Conservation (phyloP, 2,113 vertebrate genomes). For the Nannospalax galili region DNA sequence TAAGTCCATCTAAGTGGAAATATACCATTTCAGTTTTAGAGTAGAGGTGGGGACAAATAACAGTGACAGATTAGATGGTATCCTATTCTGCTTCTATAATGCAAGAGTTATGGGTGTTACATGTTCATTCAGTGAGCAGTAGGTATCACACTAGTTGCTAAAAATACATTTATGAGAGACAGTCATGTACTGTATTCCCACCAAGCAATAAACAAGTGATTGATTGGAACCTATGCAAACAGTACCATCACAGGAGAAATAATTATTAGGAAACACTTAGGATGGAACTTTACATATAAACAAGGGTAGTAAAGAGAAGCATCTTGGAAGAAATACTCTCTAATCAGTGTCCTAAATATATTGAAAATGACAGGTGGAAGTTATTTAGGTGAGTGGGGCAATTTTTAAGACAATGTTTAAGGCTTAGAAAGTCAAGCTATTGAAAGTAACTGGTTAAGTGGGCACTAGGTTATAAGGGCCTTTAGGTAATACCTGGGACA, state of each 20-base stretch:
- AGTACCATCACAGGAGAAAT: neutral
- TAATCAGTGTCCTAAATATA: constrained; percentile 3
- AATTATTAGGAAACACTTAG: neutral
- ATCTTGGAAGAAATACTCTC: constrained; percentile 11
- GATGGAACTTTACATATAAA: neutral
- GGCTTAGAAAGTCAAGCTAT: neutral
- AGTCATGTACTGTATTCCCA: neutral
- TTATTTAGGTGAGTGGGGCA: neutral
- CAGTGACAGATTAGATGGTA: neutral
- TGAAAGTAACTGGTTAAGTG: constrained; percentile 7
- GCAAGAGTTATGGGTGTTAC: neutral
- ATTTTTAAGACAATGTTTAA: neutral
- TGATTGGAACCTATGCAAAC: neutral
- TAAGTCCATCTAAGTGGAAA: neutral
- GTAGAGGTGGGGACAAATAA: neutral
- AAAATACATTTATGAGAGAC: constrained; percentile 4
- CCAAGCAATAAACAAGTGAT: neutral
- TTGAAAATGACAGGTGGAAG: neutral
- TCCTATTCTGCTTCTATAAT: neutral
- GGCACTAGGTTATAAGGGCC: neutral
- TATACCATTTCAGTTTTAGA: constrained; percentile 28
- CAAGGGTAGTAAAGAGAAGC: neutral
- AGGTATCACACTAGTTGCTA: neutral
- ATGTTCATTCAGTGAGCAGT: neutral
- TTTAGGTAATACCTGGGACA: constrained; percentile 13